Conservation (phyloP, 2,113 vertebrate genomes). For the Bostrychus sinensis region DNA sequence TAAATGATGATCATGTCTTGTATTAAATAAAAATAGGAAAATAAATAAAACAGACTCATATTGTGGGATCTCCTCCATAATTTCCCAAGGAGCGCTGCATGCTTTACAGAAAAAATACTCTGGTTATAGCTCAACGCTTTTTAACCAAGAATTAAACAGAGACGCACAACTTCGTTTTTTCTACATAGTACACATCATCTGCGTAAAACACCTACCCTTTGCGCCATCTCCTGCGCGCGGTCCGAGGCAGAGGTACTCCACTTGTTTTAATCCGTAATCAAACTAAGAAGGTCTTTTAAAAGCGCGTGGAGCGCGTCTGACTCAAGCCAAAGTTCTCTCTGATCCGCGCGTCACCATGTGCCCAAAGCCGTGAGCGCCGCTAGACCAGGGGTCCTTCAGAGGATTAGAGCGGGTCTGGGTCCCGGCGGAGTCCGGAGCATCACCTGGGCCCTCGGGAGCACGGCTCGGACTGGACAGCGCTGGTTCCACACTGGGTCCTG, state of each 20-base stretch:
- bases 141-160: too few species aligned
- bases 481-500: neutral
- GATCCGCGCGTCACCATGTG: conserved; percentile 11
- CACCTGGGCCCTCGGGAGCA: neutral
- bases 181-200: neutral
- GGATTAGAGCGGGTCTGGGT: neutral
- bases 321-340: neutral
- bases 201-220: conserved; percentile 86
- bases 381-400: neutral
- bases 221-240: conserved; percentile 92
- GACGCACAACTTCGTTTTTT: too few species aligned
- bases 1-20: too few species aligned
- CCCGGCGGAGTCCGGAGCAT: neutral
- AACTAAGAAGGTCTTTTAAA: conserved; percentile 1
- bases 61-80: too few species aligned
- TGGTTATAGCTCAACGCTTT: too few species aligned
- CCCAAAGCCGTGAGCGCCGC: neutral
- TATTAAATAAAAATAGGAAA: too few species aligned
- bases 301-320: conserved; percentile 1
- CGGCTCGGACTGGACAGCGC: neutral
- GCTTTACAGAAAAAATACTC: too few species aligned
- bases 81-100: too few species aligned
- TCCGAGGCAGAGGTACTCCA: conserved; percentile 41
- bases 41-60: too few species aligned
- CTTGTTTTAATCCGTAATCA: conserved; percentile 9